Evolutionary conservation across 2,888 invertebrate genomes (phyloP), one percentile per base, ranked within the genome.

Genomic region (Griposia aprilina): DNA sequence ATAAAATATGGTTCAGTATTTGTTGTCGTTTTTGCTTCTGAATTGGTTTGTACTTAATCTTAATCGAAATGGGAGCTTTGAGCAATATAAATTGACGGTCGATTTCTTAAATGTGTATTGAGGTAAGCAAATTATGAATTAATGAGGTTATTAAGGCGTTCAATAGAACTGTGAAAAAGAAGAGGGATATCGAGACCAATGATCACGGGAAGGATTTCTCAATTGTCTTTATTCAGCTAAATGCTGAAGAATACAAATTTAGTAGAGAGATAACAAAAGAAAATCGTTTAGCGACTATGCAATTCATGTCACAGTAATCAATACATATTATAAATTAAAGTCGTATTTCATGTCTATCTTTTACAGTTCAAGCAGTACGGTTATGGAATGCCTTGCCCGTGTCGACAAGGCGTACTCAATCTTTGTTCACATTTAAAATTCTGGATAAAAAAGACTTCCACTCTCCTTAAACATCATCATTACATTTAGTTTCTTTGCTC

Each of bases 1-100:
- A 87, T 88, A 85, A 88, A 87, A 85, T 86, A 86, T 85, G 74
- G 70, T 78, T 85, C 68, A 81, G 86, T 81, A 86, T 85, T 84
- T 67, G 80, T 80, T 82, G 85, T 76, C 74, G 36, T 85, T 26
- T 55, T 81, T 66, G 55, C 60, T 72, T 71, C 74, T 78, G 67
- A 84, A 78, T 84, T 83, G 85, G 69, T 79, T 70, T 63, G 23
- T 71, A 59, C 75, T 71, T 82, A 76, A 79, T 84, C 73, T 67
- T 85, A 82, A 85, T 85, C 66, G 82, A 79, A 85, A 79, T 76
- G n/a, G 60, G 41, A 68, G 73, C 81, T 81, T 74, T 50, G 80
- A 66, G 60, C 60, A 60, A 62, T 63, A 70, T 50, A 66, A 82
- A 60, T 81, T 66, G 82, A 50, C 26, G 60, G 82, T 8, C 62